These are phyloP conservation scores for Catonia carolina DNA, from an alignment of 2,888 invertebrate genomes.

Conservation along the genomic window DNA sequence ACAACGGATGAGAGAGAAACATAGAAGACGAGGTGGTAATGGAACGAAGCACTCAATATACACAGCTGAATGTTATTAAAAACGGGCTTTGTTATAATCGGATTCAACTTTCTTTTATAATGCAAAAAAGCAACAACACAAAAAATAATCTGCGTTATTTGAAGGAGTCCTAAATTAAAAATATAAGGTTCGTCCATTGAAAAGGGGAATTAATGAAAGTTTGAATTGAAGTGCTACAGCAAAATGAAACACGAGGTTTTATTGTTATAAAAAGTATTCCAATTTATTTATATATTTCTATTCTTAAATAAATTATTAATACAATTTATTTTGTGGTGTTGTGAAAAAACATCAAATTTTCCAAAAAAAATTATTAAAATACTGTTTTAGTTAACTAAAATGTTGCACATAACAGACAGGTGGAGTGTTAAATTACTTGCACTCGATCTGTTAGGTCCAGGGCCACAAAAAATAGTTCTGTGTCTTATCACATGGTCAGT, in stretches of 20 bases:
- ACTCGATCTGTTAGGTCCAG: too few relatives aligned
- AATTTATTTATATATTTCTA: too few relatives aligned
- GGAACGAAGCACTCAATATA: background rate
- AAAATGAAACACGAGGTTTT: slow-evolving; percentile 7
- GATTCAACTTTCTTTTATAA: slow-evolving; percentile 19
- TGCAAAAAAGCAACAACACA: slow-evolving; percentile 22
- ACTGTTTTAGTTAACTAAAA: too few relatives aligned
- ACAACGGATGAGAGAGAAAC: slow-evolving; percentile 8
- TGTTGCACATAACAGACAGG: too few relatives aligned
- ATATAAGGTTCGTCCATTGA: slow-evolving; percentile 17
- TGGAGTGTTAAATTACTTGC: too few relatives aligned
- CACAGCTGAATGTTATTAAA: slow-evolving; percentile 22
- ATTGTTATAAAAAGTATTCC: too few relatives aligned
- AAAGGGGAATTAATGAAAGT: slow-evolving; percentile 13
- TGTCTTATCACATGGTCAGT: too few relatives aligned
- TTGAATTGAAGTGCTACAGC: slow-evolving; percentile 11
- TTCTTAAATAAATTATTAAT: too few relatives aligned
- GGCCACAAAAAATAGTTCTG: too few relatives aligned
- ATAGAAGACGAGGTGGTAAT: background rate
- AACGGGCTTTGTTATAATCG: slow-evolving; percentile 22
- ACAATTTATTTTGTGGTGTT: too few relatives aligned
- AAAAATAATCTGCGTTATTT: slow-evolving; percentile 26
- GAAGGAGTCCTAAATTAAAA: slow-evolving; percentile 26
- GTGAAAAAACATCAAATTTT: too few relatives aligned
- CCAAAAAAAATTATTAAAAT: too few relatives aligned